Evolutionary conservation across 2,888 invertebrate genomes (phyloP).

Genomic region (Callosobruchus maculatus): DNA sequence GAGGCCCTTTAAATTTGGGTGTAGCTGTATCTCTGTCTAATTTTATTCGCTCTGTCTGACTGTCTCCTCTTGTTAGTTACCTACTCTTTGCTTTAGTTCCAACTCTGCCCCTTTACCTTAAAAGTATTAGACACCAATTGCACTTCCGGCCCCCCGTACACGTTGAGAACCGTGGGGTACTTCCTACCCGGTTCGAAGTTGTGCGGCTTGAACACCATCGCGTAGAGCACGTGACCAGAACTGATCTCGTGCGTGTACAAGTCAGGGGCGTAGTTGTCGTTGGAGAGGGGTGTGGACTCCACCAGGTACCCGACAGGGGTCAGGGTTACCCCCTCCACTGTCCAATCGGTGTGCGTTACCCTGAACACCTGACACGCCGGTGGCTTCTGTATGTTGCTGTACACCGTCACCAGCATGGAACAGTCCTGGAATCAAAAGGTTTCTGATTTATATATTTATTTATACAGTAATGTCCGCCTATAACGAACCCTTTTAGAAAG

Average conservation of each 20-base stretch:
- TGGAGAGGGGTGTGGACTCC: constrained; percentile 55
- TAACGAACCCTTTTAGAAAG: no score
- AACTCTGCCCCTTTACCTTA: constrained; percentile 76
- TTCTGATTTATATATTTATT: background rate
- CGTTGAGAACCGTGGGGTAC: constrained; percentile 92
- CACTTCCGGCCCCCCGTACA: constrained; percentile 98
- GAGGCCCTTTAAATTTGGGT: no score
- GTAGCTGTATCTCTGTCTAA: no score
- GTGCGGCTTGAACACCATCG: constrained; percentile 87
- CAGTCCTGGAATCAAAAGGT: constrained; percentile 58
- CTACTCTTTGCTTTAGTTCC: no score
- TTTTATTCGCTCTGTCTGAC: no score
- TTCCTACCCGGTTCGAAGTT: constrained; percentile 62
- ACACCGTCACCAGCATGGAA: constrained; percentile 76
- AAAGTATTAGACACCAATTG: constrained; percentile 96
- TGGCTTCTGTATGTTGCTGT: constrained; percentile 76
- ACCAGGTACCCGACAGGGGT: constrained; percentile 69
- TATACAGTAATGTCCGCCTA: no score
- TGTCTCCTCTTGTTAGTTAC: no score
- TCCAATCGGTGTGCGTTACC: constrained; percentile 63
- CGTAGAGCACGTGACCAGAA: constrained; percentile 68
- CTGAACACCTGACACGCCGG: constrained; percentile 77
- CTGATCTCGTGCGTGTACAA: constrained; percentile 67
- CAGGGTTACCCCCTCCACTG: constrained; percentile 64
- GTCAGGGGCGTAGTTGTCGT: constrained; percentile 65